Evolutionary conservation across 2,888 invertebrate genomes (phyloP), one percentile per base, ranked within the genome.

Genomic region (Rutpela maculata): DNA sequence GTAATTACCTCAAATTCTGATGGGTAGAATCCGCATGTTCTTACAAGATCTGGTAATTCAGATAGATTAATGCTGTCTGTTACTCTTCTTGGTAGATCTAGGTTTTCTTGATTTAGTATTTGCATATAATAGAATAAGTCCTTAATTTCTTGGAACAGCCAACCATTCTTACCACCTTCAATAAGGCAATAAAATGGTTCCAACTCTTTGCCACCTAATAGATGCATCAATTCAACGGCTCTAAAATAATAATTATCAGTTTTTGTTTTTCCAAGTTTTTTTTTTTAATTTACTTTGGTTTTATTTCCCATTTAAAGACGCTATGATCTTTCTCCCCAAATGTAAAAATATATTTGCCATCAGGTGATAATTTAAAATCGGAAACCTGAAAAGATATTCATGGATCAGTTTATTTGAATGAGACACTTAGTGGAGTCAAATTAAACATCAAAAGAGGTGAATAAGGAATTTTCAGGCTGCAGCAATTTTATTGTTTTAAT

Each of bases 121-220:
- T 95, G 95, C 82, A 95, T 93, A 87, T 95, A 95, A 88, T 94
- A 95, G 89, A 95, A 95, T 78, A 95, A 90, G 86, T 95, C 94
- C 82, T 94, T 91, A 86, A 96, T 92, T 89, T 95, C 95, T 76
- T 90, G 89, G 87, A 95, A 94, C 71, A 95, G 90, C 92, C 93
- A 94, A 3, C 95, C 95, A 0, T 93, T 92, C 10, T 92, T 90
- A 0, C 95, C 95, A 69, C 94, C 94, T 76, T 95, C 94, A 67
- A 96, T 90, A 22, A 95, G 89, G 80, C 93, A 93, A 87, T 94
- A 95, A 89, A 93, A 96, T 0, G 95, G 95, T 65, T 92, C 91
- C 15, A 95, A 87, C 38, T 92, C 92, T 4, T 79, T 84, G 1
- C 94, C 94, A 35, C 93, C 93, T 15, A 89, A 84, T 66, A 89